phyloP scores from a whole-genome alignment of 2,888 invertebrate genomes.

The Standfussiana lucernea region DNA sequence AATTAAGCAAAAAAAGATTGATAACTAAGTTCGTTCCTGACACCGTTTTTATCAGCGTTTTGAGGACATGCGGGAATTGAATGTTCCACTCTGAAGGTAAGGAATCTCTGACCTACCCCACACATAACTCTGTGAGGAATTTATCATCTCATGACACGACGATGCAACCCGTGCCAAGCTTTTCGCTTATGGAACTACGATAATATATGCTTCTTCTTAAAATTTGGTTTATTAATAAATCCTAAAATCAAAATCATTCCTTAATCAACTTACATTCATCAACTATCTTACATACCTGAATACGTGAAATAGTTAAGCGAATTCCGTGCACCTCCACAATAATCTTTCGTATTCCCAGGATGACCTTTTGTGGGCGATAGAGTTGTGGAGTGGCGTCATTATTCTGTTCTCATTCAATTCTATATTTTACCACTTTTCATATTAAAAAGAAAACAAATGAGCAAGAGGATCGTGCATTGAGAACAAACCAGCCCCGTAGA shows the following conservation, averaged over 20 bases:
- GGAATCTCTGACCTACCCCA: neutral
- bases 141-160: neutral
- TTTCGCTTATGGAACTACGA: neutral
- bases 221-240: neutral
- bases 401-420: constrained; percentile 84
- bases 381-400: constrained; percentile 83
- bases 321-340: constrained; percentile 69
- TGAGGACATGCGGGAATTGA: neutral
- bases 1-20: neutral
- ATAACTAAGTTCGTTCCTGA: neutral
- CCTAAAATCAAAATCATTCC: neutral
- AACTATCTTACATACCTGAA: neutral
- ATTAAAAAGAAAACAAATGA: constrained; percentile 72
- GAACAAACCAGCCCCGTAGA: constrained; percentile 58
- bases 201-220: neutral
- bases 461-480: constrained; percentile 56
- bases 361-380: constrained; percentile 86
- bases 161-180: neutral
- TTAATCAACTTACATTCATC: neutral
- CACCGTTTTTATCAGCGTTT: neutral
- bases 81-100: neutral
- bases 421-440: constrained; percentile 82
- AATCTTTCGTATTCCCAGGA: constrained; percentile 78
- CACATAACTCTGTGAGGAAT: neutral
- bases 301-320: neutral